phyloP scores from a whole-genome alignment of 2,888 invertebrate species.

The Gastrophysa polygoni region DNA sequence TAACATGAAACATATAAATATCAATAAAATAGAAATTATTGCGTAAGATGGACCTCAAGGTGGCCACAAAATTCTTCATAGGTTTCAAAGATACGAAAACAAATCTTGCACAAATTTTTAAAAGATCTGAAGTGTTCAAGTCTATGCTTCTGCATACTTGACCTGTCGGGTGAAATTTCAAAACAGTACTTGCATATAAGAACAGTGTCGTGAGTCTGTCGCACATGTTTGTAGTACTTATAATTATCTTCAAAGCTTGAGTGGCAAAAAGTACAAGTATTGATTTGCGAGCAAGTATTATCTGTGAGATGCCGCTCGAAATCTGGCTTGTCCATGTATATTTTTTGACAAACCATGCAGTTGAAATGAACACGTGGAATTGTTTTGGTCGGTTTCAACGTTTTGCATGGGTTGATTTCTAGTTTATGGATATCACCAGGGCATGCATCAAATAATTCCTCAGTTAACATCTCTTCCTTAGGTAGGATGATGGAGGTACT shows the following conservation, averaged over 20 bases:
- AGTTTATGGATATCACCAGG: neutral
- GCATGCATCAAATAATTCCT: neutral
- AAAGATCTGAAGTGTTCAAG: slow-evolving; percentile 21
- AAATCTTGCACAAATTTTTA: slow-evolving; percentile 23
- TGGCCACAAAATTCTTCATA: slow-evolving; percentile 18
- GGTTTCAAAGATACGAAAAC: slow-evolving; percentile 16
- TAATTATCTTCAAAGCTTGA: slow-evolving; percentile 10
- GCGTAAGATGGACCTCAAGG: slow-evolving; percentile 16
- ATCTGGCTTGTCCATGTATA: slow-evolving; percentile 9
- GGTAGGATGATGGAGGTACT: slow-evolving; percentile 4
- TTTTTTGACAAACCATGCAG: slow-evolving; percentile 20
- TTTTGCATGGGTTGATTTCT: neutral
- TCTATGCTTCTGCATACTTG: slow-evolving; percentile 12
- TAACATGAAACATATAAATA: too few relatives aligned
- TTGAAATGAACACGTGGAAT: slow-evolving; percentile 19
- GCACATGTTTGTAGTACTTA: slow-evolving; percentile 10
- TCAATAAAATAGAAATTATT: neutral
- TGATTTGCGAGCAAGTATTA: slow-evolving; percentile 5
- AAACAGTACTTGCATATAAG: slow-evolving; percentile 24
- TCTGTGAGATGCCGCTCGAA: slow-evolving; percentile 11
- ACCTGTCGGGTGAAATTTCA: neutral
- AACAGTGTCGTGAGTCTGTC: slow-evolving; percentile 7
- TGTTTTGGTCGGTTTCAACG: slow-evolving; percentile 1
- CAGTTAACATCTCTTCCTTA: neutral
- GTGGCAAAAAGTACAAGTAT: slow-evolving; percentile 10